Percentiles rank a stretch among this genome's conserved stretches.
These are phyloP conservation scores for Apodemus sylvaticus DNA, from an alignment of 2,113 vertebrate genomes.

Conservation along the genomic window DNA sequence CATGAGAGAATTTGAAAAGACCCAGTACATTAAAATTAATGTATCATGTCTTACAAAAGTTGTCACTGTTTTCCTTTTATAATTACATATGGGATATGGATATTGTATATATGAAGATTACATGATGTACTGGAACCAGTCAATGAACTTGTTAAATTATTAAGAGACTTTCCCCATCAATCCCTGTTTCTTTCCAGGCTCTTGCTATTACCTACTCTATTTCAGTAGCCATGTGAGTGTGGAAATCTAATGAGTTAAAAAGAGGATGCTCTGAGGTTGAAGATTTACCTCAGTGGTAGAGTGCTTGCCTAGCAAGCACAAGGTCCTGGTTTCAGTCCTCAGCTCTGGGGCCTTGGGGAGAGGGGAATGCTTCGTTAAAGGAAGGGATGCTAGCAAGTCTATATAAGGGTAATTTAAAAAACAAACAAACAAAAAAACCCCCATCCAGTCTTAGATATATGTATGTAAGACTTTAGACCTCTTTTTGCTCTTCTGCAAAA, in stretches of 20 bases:
- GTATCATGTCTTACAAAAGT: neutral
- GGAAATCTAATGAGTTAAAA: slow-evolving; percentile 23
- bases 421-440: neutral
- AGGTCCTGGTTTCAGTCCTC: too few species aligned
- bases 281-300: too few species aligned
- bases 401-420: neutral
- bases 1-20: slow-evolving; percentile 44
- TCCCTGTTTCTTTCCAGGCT: neutral
- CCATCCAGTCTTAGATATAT: neutral
- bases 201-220: neutral
- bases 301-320: too few species aligned
- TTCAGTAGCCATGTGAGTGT: neutral
- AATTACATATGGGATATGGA: neutral
- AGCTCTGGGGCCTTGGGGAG: too few species aligned
- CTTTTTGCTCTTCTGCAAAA: neutral
- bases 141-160: slow-evolving; percentile 8
- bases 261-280: neutral
- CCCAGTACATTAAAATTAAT: slow-evolving; percentile 34
- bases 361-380: neutral
- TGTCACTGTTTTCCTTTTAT: slow-evolving; percentile 14
- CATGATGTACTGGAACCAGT: neutral
- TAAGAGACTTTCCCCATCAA: slow-evolving; percentile 30
- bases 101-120: neutral
- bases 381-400: neutral
- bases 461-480: neutral